These are phyloP conservation scores for Cerceris rybyensis DNA, from an alignment of 2,888 invertebrate genomes.

Conservation along the genomic window DNA sequence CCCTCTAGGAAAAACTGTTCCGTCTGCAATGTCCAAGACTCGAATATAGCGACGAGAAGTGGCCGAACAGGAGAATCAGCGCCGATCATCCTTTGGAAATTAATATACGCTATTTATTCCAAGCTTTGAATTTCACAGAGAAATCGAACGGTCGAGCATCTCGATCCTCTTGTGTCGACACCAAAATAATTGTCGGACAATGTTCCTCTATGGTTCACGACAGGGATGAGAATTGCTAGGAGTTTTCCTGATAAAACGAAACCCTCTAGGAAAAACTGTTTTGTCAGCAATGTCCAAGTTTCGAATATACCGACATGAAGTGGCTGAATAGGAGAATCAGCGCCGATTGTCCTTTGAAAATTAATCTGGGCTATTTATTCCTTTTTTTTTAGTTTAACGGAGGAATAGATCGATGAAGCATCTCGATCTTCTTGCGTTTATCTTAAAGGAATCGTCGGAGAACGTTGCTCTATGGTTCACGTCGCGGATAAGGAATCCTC, in stretches of 20 bases:
- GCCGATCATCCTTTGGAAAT: constrained; percentile 24
- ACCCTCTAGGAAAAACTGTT: constrained; percentile 63
- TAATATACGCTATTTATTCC: background rate
- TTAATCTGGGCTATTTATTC: background rate
- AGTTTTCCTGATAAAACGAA: constrained; percentile 69
- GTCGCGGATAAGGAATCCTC: too few species aligned
- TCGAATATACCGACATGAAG: constrained; percentile 29
- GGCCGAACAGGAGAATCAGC: constrained; percentile 13
- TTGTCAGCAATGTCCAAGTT: constrained; percentile 58
- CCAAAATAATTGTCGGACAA: background rate
- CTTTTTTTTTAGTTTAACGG: background rate
- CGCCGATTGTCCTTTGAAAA: constrained; percentile 23
- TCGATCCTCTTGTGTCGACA: background rate
- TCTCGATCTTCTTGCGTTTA: background rate
- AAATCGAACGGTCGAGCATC: background rate
- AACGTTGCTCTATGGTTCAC: too few species aligned
- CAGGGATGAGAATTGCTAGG: too few species aligned
- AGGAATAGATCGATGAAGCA: background rate
- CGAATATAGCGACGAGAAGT: constrained; percentile 28
- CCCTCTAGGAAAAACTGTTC: constrained; percentile 64
- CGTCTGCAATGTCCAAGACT: constrained; percentile 57
- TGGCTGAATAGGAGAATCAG: constrained; percentile 10
- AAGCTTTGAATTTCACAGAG: background rate
- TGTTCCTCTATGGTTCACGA: too few species aligned
- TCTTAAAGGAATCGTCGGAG: background rate